Evolutionary conservation across 2,113 vertebrate species (phyloP), one percentile per base, ranked within the genome.

Genomic region (Triplophysa siluroides): DNA sequence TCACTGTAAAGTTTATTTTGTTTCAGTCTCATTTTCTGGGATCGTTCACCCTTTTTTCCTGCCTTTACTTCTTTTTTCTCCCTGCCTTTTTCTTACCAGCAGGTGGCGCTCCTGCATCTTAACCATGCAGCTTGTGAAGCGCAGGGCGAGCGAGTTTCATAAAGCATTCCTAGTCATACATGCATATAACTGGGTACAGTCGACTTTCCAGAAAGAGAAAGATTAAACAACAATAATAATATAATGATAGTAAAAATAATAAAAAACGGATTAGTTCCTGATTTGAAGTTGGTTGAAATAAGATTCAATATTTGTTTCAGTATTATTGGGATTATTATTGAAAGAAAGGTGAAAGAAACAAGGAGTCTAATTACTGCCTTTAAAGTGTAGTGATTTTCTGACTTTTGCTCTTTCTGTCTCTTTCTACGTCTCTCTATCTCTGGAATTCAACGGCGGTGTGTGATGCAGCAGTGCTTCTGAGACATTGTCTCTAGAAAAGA

Each of bases 281-380:
- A 90, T 88, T 91, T 90, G 89, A 92, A 94, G 93, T 95, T 95
- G 94, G 93, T 92, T 92, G 91, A 94, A 95, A 96, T 95, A 93
- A 94, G 93, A 94, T 95, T 96, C 95, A 94, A 94, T 96, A 86
- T 88, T 88, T 77, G 85, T 85, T 88, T 86, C 79, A 85, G 73
- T 18, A 83, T 3, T 68, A 65, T 41, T 63, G 58, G 52, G 58
- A 84, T 7, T 38, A 38, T 7, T 38, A 8, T 38, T 38, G 33
- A 38, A 38, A 38, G 33, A 76, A 76, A 74, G 14, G 61, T 54
- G 70, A 78, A 79, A 86, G 84, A 83, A 21, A 21, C 7, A 8
- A 21, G 8, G 21, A 21, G 69, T 87, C 83, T 84, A 71, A 86
- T 89, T 84, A 86, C 82, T 88, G 85, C 87, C 23, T 52, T 18